Conservation (phyloP, 2,888 invertebrate species). For the Eupithecia abbreviata region DNA sequence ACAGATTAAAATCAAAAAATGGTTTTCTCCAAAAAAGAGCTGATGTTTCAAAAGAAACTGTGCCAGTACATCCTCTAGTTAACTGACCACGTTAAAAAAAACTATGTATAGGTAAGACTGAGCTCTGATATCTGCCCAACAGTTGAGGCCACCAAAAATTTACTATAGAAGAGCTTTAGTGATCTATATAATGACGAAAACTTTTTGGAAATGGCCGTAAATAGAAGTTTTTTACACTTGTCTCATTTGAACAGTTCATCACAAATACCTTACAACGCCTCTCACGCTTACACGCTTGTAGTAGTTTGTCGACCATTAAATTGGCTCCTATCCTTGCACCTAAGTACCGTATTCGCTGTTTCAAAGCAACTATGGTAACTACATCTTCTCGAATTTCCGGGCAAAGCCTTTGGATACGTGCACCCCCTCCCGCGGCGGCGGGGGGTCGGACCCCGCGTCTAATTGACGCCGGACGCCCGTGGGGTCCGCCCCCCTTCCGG, state of each 20-base stretch:
- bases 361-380: constrained; percentile 32
- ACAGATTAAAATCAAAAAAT: too few relatives aligned
- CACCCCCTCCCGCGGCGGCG: constrained; percentile 49
- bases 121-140: too few relatives aligned
- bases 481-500: constrained; percentile 70
- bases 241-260: not conserved
- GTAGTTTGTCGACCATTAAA: constrained; percentile 2
- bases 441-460: constrained; percentile 55
- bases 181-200: too few relatives aligned
- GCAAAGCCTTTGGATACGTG: constrained; percentile 66
- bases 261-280: not conserved
- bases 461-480: constrained; percentile 81
- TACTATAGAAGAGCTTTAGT: too few relatives aligned
- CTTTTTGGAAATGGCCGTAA: too few relatives aligned
- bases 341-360: constrained; percentile 9
- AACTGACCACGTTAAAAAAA: too few relatives aligned
- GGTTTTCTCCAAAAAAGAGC: too few relatives aligned
- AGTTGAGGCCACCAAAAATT: too few relatives aligned
- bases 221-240: too few relatives aligned
- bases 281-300: not conserved
- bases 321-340: not conserved
- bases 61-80: too few relatives aligned
- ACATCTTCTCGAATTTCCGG: constrained; percentile 71
- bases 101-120: too few relatives aligned
- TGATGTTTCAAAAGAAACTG: too few relatives aligned